These are phyloP conservation scores for Akabosia matsudoensis DNA, from an alignment of 1,140 invertebrate genomes.

Conservation along the genomic window DNA sequence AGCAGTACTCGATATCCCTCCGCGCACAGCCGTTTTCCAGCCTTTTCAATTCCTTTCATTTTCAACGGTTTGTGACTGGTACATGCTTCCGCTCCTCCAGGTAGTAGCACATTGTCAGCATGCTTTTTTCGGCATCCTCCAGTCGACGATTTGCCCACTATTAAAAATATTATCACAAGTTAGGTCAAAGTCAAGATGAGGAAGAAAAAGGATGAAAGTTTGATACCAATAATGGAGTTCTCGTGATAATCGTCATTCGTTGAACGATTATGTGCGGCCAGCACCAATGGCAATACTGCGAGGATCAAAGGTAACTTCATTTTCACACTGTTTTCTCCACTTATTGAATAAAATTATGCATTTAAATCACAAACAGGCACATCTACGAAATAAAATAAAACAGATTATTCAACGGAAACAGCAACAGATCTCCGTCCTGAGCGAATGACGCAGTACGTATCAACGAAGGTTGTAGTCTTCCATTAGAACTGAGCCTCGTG, in stretches of 20 bases:
- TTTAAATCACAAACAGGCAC: too few relatives aligned
- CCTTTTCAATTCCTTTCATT: neutral
- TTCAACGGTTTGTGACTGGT: slow-evolving; percentile 11
- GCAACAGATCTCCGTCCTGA: too few relatives aligned
- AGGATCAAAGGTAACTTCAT: neutral
- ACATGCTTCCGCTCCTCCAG: slow-evolving; percentile 9
- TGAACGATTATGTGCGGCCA: neutral
- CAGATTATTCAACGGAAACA: too few relatives aligned
- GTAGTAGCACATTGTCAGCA: neutral
- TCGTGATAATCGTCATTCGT: neutral
- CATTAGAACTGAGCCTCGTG: neutral
- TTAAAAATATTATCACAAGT: neutral
- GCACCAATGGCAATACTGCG: neutral
- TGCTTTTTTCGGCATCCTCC: slow-evolving; percentile 12
- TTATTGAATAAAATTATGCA: neutral
- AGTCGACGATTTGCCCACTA: neutral
- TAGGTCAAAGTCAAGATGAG: neutral
- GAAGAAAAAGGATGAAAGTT: too few relatives aligned
- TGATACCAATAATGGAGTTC: slow-evolving; percentile 1
- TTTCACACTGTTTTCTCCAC: neutral
- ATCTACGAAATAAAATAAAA: too few relatives aligned
- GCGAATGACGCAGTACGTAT: neutral
- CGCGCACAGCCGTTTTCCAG: slow-evolving; percentile 4
- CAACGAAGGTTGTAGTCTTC: neutral
- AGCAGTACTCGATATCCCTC: neutral